Percentiles rank a stretch among this genome's conserved stretches.
Conservation (phyloP, 2,797 vertebrate genomes). For the Mus caroli region DNA sequence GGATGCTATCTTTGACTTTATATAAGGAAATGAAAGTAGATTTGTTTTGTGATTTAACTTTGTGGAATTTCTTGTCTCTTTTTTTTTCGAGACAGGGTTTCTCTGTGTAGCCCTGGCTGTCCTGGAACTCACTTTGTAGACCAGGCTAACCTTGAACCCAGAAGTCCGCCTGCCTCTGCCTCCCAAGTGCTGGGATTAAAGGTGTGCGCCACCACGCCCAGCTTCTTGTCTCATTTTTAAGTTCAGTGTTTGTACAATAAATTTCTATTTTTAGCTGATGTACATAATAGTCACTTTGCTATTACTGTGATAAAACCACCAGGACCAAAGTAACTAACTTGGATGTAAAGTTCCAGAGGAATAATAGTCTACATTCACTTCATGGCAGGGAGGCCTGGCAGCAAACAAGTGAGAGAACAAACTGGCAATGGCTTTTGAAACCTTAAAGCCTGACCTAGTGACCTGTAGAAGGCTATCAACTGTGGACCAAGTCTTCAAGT, state of each 20-base stretch:
- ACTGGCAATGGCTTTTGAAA: not conserved
- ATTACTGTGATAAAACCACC: not conserved
- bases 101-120: no score
- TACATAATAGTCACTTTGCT: not conserved
- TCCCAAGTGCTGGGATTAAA: no score
- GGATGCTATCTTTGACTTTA: not conserved
- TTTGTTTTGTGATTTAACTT: conserved; percentile 14
- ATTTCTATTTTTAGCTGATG: not conserved
- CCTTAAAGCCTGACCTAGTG: not conserved
- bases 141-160: no score
- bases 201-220: no score
- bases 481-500: not conserved
- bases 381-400: not conserved
- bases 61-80: conserved; percentile 19
- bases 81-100: no score
- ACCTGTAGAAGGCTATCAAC: not conserved
- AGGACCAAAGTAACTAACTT: not conserved
- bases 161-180: no score
- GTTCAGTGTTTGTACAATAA: not conserved
- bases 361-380: not conserved
- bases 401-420: not conserved
- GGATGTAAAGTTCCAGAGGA: not conserved
- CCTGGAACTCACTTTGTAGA: no score
- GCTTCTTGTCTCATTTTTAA: conserved; percentile 46
- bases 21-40: conserved; percentile 13